Base-by-base conservation (phyloP, 1,140 invertebrate genomes). In the Aporrectodea caliginosa region DNA sequence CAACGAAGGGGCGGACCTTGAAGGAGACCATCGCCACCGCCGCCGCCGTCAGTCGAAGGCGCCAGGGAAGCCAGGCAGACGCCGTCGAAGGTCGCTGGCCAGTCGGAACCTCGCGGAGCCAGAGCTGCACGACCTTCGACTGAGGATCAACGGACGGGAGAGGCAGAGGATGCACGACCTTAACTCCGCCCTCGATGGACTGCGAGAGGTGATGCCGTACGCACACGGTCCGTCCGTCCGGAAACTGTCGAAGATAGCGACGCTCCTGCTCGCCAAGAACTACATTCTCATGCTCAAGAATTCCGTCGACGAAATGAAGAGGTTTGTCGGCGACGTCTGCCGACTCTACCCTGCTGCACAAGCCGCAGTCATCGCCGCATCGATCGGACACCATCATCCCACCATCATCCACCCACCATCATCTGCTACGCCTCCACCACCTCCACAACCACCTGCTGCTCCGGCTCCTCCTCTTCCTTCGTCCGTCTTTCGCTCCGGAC, bases 241-340 rank as follows among this genome's bases (percentile, higher is more conserved):
- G 58, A 99, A 99, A 88, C 89, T 99, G n/a, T 98, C 95, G n/a
- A 99, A 99, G 90, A 99, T 99, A 83, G 97, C 98, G n/a, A 99
- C 98, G 0, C 90, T 99, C 1, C 89, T 99, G 0, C 89, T 99
- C 73, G 98, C 98, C 72, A 99, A 98, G 88, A 99, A 99, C 90
- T 99, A 97, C 88, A 99, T 99, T 84, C 91, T 98, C n/a, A 98
- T 98, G 96, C 94, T 98, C 88, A 87, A 91, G 88, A 87, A 84
- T 79, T 87, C 86, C 2, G 81, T 89, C 35, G 88, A 88, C n/a
- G 88, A 89, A 81, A 86, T 88, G 84, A 88, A 87, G 79, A 58
- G 43, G 43, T 22, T 58, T 22, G 43, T 58, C 43, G 43, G 6
- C 43, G 43, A 58, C 43, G 43, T 58, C 22, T 58, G 22, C 22